Base-by-base conservation (phyloP, 1,140 invertebrate species). In the Bilobella aurantiaca region DNA sequence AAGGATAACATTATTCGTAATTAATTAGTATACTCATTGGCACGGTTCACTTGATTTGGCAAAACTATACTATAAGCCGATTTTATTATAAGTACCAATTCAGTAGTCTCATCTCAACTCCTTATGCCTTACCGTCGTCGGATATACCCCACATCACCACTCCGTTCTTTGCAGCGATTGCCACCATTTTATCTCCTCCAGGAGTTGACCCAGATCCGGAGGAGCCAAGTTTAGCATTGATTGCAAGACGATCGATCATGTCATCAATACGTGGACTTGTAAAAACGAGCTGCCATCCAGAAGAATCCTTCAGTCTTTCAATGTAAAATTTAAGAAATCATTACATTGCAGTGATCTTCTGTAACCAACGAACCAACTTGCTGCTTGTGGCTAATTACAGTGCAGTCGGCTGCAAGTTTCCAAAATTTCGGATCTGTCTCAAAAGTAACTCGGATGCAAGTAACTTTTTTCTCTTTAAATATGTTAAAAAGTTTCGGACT, bases 241-340 rank as follows among this genome's bases (percentile, higher is more conserved):
- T 86, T 1, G 95, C 93, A 67, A 97, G 87, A 58, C 93, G 81
- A 75, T 96, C 93, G 69, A 98, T 93, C 21, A 86, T 84, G 12
- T 84, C 84, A 69, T 96, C 91, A 74, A 96, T 90, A 70, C 91
- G 86, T 1, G 93, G 90, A 74, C 92, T 95, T 32, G 90, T 93
- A 78, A 96, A 98, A 3, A 92, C 87, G 71, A 91, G 84, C 74
- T 96, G 92, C 94, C 95, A 98, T 12, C 94, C 94, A 72, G 87
- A 90, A 0, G 91, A 93, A 76, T 98, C 95, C 79, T 95, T 96
- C 69, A 96, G 83, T 76, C 91, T 90, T n/a, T n/a, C n/a, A n/a
- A n/a, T 73, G 12, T 16, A 53, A 14, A 56, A 56, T 27, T 31
- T 47, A 21, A 28, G 14, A 47, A 47, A n/a, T n/a, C n/a, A n/a